Base-by-base conservation (phyloP, 2,888 invertebrate species). In the Agrenia bidenticulata region DNA sequence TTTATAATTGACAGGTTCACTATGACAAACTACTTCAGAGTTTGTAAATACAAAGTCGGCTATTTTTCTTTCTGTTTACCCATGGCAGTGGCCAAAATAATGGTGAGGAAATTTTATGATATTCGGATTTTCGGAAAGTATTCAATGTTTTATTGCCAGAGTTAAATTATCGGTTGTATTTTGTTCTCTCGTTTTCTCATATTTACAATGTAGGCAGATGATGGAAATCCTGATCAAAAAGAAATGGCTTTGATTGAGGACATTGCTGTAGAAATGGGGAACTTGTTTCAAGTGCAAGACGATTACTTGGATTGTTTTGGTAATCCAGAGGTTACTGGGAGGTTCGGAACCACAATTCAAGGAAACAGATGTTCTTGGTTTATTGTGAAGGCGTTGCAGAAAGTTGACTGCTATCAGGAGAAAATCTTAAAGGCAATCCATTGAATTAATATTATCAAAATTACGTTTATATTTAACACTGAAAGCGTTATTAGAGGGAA, bases 281-380 rank as follows among this genome's bases (percentile, higher is more conserved):
- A 26, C 21, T 41, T 21, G 17, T 58, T 58, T 26, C 58, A 58
- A 45, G 58, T 94, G 50, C 94, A 94, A 84, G 92, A 94, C 79
- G 94, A 94, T 79, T 94, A 87, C 81, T 82, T 94, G 42, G 95
- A 96, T 79, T 93, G 92, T 78, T 98, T 89, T 79, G 96, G 95
- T 0, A 88, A 94, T 79, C 86, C 90, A 17, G 83, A 85, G 9
- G 84, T 90, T 1, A 94, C 89, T 0, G 98, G 97, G 7, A 99
- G 97, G 82, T 82, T 86, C 42, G 92, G 94, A 37, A 90, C 88
- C 0, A 96, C 98, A 79, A 96, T 99, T 75, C 86, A 89, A 81
- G 94, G 51, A 9, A 51, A 15, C 21, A 4, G 51, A 21, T 55
- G 32, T 17, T 55, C 55, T 9, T 55, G 55, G 27, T 55, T 55